These are phyloP conservation scores for Dermatophagoides farinae DNA, from an alignment of 1,140 invertebrate genomes.

Conservation along the genomic window DNA sequence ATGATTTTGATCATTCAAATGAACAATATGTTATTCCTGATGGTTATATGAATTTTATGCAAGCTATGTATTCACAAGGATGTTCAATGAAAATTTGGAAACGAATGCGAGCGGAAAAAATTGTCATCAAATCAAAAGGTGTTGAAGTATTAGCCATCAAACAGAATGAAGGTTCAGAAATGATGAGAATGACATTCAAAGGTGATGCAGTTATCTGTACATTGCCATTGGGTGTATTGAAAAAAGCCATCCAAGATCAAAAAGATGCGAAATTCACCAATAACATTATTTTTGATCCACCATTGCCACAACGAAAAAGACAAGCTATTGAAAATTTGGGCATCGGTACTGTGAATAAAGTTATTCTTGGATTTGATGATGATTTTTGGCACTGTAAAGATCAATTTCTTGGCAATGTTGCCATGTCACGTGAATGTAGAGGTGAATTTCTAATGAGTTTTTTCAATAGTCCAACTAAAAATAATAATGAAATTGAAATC, in stretches of 20 bases:
- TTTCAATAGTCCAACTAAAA: slow-evolving; percentile 59
- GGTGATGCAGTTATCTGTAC: slow-evolving; percentile 60
- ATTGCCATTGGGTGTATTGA: slow-evolving; percentile 81
- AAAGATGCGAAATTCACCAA: slow-evolving; percentile 26
- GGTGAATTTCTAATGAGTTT: slow-evolving; percentile 90
- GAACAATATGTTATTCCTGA: slow-evolving; percentile 65
- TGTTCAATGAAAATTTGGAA: too few relatives aligned
- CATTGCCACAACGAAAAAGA: slow-evolving; percentile 85
- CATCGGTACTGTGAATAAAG: slow-evolving; percentile 91
- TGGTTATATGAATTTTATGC: slow-evolving; percentile 87
- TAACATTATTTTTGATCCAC: slow-evolving; percentile 73
- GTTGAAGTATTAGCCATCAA: slow-evolving; percentile 81
- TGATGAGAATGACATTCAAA: slow-evolving; percentile 35
- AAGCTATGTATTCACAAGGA: slow-evolving; percentile 39
- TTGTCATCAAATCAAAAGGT: too few relatives aligned
- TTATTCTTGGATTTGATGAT: slow-evolving; percentile 79
- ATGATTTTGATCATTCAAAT: slow-evolving; percentile 79
- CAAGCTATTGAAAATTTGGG: slow-evolving; percentile 79
- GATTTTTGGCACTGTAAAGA: slow-evolving; percentile 92
- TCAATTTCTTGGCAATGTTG: slow-evolving; percentile 90
- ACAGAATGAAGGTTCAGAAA: slow-evolving; percentile 64
- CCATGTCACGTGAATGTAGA: slow-evolving; percentile 77
- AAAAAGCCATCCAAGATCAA: slow-evolving; percentile 43
- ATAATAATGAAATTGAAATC: too few relatives aligned
- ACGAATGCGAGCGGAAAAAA: too few relatives aligned